phyloP scores from a whole-genome alignment of 2,113 vertebrate species.

The Aegithalos caudatus region DNA sequence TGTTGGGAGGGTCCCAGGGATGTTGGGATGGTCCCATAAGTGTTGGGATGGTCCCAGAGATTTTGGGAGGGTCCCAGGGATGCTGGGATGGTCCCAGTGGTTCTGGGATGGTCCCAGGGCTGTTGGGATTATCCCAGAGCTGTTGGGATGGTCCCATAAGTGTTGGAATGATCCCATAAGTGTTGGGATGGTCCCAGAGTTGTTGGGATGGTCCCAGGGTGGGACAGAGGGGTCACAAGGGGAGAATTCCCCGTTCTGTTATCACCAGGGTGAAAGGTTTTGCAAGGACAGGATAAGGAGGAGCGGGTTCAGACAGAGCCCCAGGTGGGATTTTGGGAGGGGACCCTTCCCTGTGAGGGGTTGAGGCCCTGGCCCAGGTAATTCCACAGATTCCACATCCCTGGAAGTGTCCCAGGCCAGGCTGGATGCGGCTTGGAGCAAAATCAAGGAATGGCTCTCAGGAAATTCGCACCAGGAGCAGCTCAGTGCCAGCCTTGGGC shows the following conservation, averaged over 20 bases:
- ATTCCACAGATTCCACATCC: not conserved
- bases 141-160: not conserved
- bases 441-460: not conserved
- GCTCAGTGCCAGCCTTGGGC: not conserved
- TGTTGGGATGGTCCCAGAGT: accelerated
- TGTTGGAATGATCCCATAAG: no score
- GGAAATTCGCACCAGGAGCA: not conserved
- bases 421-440: not conserved
- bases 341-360: not conserved
- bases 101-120: not conserved
- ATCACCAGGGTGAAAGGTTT: no score
- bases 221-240: not conserved
- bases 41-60: not conserved
- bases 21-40: not conserved
- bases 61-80: not conserved
- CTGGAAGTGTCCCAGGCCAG: not conserved
- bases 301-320: no score
- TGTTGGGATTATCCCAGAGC: no score
- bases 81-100: no score
- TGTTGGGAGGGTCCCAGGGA: not conserved
- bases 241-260: not conserved
- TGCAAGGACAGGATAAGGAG: not conserved
- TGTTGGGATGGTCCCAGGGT: not conserved
- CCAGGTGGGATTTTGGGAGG: not conserved
- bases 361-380: not conserved